These are phyloP conservation scores for Atethmia centrago DNA, from an alignment of 2,888 invertebrate species.

Conservation along the genomic window DNA sequence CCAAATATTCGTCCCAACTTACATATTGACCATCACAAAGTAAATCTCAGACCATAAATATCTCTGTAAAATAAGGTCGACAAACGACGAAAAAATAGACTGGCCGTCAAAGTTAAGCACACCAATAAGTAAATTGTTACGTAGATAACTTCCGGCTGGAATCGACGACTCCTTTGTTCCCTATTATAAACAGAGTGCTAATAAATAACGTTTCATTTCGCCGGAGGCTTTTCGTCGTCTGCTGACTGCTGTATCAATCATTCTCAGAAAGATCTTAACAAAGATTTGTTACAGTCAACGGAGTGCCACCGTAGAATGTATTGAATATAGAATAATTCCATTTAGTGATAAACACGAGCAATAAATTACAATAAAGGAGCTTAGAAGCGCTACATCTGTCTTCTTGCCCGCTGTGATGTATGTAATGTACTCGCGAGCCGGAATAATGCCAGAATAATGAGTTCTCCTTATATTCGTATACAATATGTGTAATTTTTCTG, in stretches of 20 bases:
- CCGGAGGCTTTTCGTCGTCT: conserved; percentile 77
- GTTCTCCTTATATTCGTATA: conserved; percentile 50
- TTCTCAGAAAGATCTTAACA: conserved; percentile 77
- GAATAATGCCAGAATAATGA: conserved; percentile 62
- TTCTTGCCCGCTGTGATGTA: conserved; percentile 54
- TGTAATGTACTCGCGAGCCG: conserved; percentile 42
- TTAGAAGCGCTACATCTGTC: conserved; percentile 63
- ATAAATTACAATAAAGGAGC: conserved; percentile 69
- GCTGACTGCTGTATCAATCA: conserved; percentile 81
- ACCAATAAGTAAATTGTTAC: conserved; percentile 80
- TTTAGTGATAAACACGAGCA: conserved; percentile 70
- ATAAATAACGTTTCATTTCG: conserved; percentile 82
- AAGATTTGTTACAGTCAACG: conserved; percentile 83
- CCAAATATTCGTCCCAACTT: background rate
- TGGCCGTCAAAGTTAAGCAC: conserved; percentile 61
- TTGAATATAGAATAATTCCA: conserved; percentile 74
- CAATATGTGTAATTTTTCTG: conserved; percentile 57
- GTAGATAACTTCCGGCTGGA: conserved; percentile 75
- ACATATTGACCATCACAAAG: conserved; percentile 30
- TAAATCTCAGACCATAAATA: conserved; percentile 48
- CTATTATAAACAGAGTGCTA: conserved; percentile 80
- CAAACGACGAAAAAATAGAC: conserved; percentile 57
- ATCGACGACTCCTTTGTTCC: conserved; percentile 77
- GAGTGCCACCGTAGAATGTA: conserved; percentile 71
- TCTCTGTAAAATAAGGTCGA: conserved; percentile 41